Base-by-base conservation (phyloP, 2,797 vertebrate species). In the Gallinago nigripennis region DNA sequence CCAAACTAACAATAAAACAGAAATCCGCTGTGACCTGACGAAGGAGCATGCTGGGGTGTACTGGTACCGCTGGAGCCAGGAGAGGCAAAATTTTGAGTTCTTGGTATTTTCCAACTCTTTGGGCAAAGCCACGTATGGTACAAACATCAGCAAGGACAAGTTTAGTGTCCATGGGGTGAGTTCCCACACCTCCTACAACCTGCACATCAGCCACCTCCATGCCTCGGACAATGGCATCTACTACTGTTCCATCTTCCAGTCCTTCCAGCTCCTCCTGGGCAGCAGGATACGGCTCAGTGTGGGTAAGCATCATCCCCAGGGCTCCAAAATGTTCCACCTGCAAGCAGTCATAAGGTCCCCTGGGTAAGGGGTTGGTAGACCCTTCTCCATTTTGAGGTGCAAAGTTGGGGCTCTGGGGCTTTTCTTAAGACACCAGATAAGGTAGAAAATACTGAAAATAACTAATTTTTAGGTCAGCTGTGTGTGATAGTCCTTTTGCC, bases 21-120 rank as follows among this genome's bases (percentile, higher is more conserved):
- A 88, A 64, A 94, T 97, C 17, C 1, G 11, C 35, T 97, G 96
- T 33, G 31, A 84, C 6, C 33, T 90, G 81, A 73, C 35, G 35
- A 51, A 17, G 23, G 90, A 88, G 10, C 39, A 73, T 0, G 1
- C 6, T 0, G 95, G 95, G 8, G 17, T 97, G 20, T 95, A 96
- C 83, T 96, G 96, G 96, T 95, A 92, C 75, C 93, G 93, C 86
- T 97, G 96, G 96, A 96, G 56, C 70, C 81, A 68, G 21, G 60
- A 79, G 48, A 88, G 10, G 68, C 86, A 95, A 41, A 72, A 4
- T 2, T 97, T 96, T 0, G 28, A 97, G 73, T 97, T 96, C 83
- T 5, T 97, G 86, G 0, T 93, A 0, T 97, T 82, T 86, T 86
- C 16, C 60, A 94, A 8, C 51, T 1, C 3, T 0, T 7, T 82